Evolutionary conservation across 2,113 vertebrate species (phyloP).

Genomic region (Fukomys damarensis): DNA sequence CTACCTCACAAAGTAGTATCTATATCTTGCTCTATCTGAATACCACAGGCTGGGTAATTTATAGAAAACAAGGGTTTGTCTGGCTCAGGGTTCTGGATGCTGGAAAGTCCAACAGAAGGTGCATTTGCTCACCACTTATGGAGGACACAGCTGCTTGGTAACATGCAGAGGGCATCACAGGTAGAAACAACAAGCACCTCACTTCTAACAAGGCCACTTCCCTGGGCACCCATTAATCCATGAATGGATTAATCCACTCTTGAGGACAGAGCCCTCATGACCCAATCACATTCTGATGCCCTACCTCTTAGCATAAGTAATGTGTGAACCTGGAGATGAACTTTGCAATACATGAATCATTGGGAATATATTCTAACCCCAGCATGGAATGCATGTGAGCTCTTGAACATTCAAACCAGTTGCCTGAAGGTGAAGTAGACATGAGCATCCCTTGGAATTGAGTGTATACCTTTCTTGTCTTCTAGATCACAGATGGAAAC

Average conservation of each 20-base stretch:
- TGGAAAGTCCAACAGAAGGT: not conserved
- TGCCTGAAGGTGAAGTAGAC: not conserved
- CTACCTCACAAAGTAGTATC: too few relatives aligned
- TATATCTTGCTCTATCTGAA: not conserved
- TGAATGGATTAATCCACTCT: too few relatives aligned
- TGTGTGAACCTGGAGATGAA: not conserved
- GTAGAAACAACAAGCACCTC: not conserved
- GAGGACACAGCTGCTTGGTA: too few relatives aligned
- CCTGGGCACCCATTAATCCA: too few relatives aligned
- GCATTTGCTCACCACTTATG: not conserved
- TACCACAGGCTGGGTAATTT: too few relatives aligned
- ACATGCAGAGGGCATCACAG: not conserved
- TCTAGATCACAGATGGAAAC: not conserved
- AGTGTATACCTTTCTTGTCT: not conserved
- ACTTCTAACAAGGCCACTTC: too few relatives aligned
- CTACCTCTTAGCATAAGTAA: not conserved
- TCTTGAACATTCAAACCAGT: too few relatives aligned
- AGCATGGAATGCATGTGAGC: fast-evolving
- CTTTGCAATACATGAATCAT: not conserved
- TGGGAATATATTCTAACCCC: not conserved
- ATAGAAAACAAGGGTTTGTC: not conserved
- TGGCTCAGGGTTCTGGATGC: not conserved
- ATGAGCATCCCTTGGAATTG: fast-evolving
- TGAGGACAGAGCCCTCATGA: not conserved
- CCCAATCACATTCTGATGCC: not conserved